Conservation (phyloP, 2,888 invertebrate species). For the Helleia helle region DNA sequence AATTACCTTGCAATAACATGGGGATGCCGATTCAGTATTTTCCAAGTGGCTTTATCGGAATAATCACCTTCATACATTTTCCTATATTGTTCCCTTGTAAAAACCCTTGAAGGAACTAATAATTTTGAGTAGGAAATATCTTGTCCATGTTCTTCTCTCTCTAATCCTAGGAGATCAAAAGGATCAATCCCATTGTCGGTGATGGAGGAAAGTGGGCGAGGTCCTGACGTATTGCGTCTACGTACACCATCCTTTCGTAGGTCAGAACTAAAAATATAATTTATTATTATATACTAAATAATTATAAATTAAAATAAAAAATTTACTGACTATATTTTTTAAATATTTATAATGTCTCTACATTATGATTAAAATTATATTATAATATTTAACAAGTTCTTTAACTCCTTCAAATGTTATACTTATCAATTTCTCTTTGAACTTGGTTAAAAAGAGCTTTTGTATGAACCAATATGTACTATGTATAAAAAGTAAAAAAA, state of each 20-base stretch:
- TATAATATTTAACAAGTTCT: too few relatives aligned
- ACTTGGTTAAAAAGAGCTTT: too few relatives aligned
- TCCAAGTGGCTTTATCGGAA: conserved; percentile 56
- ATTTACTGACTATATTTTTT: too few relatives aligned
- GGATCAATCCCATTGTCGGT: conserved; percentile 89
- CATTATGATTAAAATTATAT: too few relatives aligned
- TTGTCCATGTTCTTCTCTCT: conserved; percentile 88
- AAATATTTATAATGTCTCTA: too few relatives aligned
- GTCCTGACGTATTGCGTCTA: conserved; percentile 86
- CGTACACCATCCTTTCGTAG: conserved; percentile 81
- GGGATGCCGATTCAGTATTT: conserved; percentile 56
- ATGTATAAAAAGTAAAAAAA: too few relatives aligned
- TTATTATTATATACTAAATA: too few relatives aligned
- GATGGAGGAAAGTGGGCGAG: conserved; percentile 86
- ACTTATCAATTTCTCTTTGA: too few relatives aligned
- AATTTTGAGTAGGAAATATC: conserved; percentile 92
- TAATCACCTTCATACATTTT: conserved; percentile 65
- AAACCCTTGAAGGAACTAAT: conserved; percentile 80
- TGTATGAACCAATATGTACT: too few relatives aligned
- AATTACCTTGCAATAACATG: conserved; percentile 75
- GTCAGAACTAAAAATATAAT: conserved; percentile 57
- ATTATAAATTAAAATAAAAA: too few relatives aligned
- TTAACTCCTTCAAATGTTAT: too few relatives aligned
- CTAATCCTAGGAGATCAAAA: conserved; percentile 88
- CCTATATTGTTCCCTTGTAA: conserved; percentile 57